Evolutionary conservation across 2,113 vertebrate genomes (phyloP).

Genomic region (Channa argus): DNA sequence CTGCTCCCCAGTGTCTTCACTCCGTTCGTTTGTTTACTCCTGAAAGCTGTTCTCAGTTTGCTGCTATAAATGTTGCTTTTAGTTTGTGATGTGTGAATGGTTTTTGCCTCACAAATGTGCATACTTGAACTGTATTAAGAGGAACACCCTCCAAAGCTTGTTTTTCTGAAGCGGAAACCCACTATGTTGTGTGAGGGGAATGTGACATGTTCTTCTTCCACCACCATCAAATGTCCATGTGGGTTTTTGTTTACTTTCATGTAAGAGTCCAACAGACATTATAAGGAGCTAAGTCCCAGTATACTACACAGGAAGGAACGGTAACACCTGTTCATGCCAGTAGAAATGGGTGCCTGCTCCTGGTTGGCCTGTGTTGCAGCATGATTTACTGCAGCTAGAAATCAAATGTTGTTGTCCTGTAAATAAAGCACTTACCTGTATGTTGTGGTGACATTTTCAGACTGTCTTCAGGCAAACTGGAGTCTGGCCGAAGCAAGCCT

Average conservation of each 20-base stretch:
- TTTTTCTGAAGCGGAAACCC: constrained; percentile 25
- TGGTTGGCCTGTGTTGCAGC: constrained; percentile 35
- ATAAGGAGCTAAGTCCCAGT: constrained; percentile 39
- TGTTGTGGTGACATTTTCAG: constrained; percentile 38
- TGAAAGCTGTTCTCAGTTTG: constrained; percentile 70
- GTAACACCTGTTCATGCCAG: constrained; percentile 26
- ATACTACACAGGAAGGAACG: constrained; percentile 28
- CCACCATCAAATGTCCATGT: constrained; percentile 26
- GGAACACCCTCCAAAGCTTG: constrained; percentile 33
- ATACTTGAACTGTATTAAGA: constrained; percentile 68
- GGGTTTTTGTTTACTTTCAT: constrained; percentile 30
- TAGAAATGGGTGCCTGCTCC: constrained; percentile 23
- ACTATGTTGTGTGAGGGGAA: constrained; percentile 27
- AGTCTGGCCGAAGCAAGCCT: background rate
- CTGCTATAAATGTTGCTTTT: constrained; percentile 79
- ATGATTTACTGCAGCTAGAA: constrained; percentile 48
- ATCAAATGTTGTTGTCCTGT: constrained; percentile 65
- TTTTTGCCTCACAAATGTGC: constrained; percentile 49
- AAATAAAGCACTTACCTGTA: constrained; percentile 70
- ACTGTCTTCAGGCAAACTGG: constrained; percentile 9
- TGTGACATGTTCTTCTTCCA: constrained; percentile 27
- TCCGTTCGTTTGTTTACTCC: constrained; percentile 49
- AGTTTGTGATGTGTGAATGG: constrained; percentile 65
- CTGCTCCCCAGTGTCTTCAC: constrained; percentile 49
- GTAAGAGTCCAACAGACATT: constrained; percentile 40